Evolutionary conservation across 1,140 invertebrate species (phyloP).

Genomic region (Chrysoperla carnea): DNA sequence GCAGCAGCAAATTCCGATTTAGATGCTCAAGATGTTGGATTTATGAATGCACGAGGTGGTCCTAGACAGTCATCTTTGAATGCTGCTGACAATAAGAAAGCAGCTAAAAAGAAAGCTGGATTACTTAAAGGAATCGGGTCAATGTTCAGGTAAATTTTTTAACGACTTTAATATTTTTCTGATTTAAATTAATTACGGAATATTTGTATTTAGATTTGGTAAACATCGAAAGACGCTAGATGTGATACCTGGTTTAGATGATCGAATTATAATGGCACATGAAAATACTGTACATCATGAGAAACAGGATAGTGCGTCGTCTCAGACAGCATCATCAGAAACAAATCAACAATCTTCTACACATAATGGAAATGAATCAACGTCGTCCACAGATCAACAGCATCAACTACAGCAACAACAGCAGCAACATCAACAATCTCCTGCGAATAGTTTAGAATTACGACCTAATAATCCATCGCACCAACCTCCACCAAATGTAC

Average conservation of each 20-base stretch:
- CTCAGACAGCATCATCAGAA: slow-evolving; percentile 12
- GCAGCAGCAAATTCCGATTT: slow-evolving; percentile 24
- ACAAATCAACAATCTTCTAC: slow-evolving; percentile 4
- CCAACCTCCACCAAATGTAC: slow-evolving; percentile 7
- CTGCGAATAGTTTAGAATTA: not conserved
- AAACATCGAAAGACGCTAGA: slow-evolving; percentile 52
- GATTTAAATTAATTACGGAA: not conserved
- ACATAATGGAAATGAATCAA: slow-evolving; percentile 5
- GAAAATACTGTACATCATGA: not conserved
- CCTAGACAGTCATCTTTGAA: slow-evolving; percentile 48
- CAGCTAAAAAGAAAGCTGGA: slow-evolving; percentile 50
- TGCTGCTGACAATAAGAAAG: slow-evolving; percentile 41
- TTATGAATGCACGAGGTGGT: slow-evolving; percentile 38
- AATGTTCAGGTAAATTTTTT: slow-evolving; percentile 43
- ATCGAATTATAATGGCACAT: slow-evolving; percentile 13
- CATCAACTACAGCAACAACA: slow-evolving; percentile 2
- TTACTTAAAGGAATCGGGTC: slow-evolving; percentile 61
- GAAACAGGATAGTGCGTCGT: slow-evolving; percentile 12
- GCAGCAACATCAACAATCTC: slow-evolving; percentile 2
- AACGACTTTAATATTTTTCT: too few species aligned
- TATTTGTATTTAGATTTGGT: slow-evolving; percentile 40
- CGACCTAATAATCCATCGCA: not conserved
- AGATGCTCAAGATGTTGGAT: slow-evolving; percentile 38
- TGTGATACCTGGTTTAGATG: slow-evolving; percentile 21
- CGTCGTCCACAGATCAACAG: slow-evolving; percentile 1